Evolutionary conservation across 1,140 invertebrate species (phyloP), one percentile per base, ranked within the genome.

Genomic region (Drosophila willistoni): DNA sequence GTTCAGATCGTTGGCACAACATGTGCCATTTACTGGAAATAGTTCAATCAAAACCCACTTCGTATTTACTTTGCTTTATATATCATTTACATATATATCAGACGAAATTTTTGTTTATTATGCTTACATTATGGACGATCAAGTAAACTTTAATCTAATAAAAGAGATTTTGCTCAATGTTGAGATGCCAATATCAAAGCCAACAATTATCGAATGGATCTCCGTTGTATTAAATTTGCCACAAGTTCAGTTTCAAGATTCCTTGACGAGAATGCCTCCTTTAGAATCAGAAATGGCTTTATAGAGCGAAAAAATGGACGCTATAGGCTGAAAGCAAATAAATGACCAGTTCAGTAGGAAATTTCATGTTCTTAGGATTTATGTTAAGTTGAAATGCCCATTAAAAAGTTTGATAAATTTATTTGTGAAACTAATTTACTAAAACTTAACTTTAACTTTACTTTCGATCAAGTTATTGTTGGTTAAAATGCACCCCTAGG

Each of bases 1-100:
- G 29, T 19, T 17, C 44, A 44, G 14, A 36, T 42, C 73, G 71
- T 77, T 77, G 13, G 19, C 19, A 22, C 1, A 22, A 22, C 2
- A 22, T 22, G 19, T 22, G 67, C 33, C 56, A 36, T 14, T 7
- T 39, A 13, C 3, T 39, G 3, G 10, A 1, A 1, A 12, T 47
- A 25, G 3, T 22, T 22, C 19, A 22, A 44, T 1, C 17, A 10
- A 7, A 19, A 19, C 4, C 1, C 3, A 2, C 14, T 12, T 17
- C 14, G 3, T 17, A 17, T 36, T 36, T 36, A 51, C 44, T 51
- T 51, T 51, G 44, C 7, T 1, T 51, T 51, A 22, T 22, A 22
- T 51, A 3, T 51, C 44, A 47, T 34, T n/a, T n/a, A n/a, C n/a
- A 34, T 9, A 2, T 10, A 47, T 19, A 25, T 25, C 29, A 29